Evolutionary conservation across 2,797 vertebrate species (phyloP), one percentile per base, ranked within the genome.

Genomic region (Amblyraja radiata): DNA sequence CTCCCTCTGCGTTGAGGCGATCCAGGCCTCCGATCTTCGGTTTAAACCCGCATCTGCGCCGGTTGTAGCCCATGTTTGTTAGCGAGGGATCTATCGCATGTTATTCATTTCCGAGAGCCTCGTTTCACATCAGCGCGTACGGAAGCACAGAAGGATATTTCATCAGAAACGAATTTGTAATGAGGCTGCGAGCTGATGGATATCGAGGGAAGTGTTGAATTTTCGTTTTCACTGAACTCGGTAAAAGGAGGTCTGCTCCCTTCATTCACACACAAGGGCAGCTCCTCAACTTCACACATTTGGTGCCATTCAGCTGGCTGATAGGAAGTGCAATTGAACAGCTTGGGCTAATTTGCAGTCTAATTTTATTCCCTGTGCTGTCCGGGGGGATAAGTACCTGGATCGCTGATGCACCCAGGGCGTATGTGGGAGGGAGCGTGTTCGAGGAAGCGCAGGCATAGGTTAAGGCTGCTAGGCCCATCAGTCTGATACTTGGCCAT

Each of bases 321-420:
- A 3, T 5, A 10, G n/a, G 63, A 68, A 23, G n/a, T 88, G 84
- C 18, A 36, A 21, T 16, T 23, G n/a, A 88, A 88, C 84, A 68
- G 14, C 16, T 68, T n/a, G 65, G n/a, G 61, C 1, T 7, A 14
- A 32, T 88, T 88, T 16, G 65, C 36, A 32, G 7, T 54, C 28
- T 32, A 86, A 86, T 63, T 86, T 63, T 86, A 86, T 86, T 88
- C 84, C 23, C 7, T 11, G 61, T 68, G n/a, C 63, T 88, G 61
- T 36, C 61, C 65, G 36, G 21, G n/a, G 32, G 28, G n/a, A 88
- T n/a, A 68, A 32, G 21, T 36, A 32, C 84, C 63, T 10, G 18
- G 84, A 18, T 68, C 13, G 63, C 78, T 86, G n/a, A 63, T n/a
- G 58, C 25, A 32, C 61, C 84, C n/a, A 36, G 3, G 61, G 2